phyloP scores from a whole-genome alignment of 2,797 vertebrate genomes.

The Anomalospiza imberbis region DNA sequence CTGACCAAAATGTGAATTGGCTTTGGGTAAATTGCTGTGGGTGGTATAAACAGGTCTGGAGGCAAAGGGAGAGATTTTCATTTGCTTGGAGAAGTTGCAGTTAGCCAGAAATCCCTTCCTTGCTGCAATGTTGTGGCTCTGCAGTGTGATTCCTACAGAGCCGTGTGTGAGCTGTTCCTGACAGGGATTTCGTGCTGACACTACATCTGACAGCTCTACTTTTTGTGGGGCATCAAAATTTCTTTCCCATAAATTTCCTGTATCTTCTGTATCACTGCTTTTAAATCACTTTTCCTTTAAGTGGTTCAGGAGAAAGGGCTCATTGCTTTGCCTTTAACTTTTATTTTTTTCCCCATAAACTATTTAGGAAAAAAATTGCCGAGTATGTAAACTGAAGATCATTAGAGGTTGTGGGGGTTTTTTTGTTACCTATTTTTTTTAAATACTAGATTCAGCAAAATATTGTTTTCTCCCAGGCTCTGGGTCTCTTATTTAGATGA shows the following conservation, averaged over 20 bases:
- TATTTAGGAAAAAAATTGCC: constrained; percentile 69
- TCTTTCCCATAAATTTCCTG: not conserved
- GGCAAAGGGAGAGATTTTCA: not conserved
- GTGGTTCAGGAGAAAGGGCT: constrained; percentile 21
- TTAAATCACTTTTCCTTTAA: constrained; percentile 10
- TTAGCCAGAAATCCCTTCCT: not conserved
- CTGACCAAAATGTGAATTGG: not conserved
- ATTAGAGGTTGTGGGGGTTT: constrained; percentile 64
- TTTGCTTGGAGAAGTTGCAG: not conserved
- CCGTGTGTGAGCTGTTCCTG: fast-evolving
- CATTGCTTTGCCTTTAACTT: constrained; percentile 56
- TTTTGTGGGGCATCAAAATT: not conserved
- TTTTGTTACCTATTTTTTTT: constrained; percentile 56
- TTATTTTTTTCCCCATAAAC: constrained; percentile 40
- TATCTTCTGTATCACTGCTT: not conserved
- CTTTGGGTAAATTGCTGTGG: not conserved
- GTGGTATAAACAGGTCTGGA: not conserved
- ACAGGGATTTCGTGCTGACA: fast-evolving
- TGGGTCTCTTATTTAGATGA: constrained; percentile 84
- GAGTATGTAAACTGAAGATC: constrained; percentile 78
- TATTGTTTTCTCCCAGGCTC: constrained; percentile 85
- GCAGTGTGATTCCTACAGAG: not conserved
- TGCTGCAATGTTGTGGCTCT: not conserved
- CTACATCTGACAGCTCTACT: not conserved
- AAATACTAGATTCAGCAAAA: constrained; percentile 88